phyloP scores from a whole-genome alignment of 2,888 invertebrate species.

The Pyrgus malvae region DNA sequence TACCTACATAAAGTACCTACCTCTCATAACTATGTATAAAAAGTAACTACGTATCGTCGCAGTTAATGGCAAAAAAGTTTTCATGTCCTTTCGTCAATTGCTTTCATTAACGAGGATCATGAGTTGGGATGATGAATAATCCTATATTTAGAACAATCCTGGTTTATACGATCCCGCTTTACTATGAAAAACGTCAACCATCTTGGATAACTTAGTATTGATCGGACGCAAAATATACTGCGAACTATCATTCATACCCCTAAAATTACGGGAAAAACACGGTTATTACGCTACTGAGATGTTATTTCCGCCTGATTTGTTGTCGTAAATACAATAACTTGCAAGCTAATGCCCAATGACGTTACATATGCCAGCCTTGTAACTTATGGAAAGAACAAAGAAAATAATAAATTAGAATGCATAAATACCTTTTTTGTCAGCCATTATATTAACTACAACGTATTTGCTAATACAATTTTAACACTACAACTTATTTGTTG shows the following conservation, averaged over 20 bases:
- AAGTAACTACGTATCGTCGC: no score
- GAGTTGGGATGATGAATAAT: slow-evolving; percentile 33
- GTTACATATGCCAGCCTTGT: slow-evolving; percentile 74
- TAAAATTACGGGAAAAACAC: not conserved
- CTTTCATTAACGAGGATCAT: slow-evolving; percentile 5
- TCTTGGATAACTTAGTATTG: slow-evolving; percentile 64
- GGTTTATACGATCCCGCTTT: slow-evolving; percentile 37
- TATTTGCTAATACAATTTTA: slow-evolving; percentile 52
- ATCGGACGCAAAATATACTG: slow-evolving; percentile 41
- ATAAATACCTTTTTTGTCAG: slow-evolving; percentile 83
- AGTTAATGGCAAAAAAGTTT: no score
- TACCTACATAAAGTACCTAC: no score
- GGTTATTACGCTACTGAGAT: not conserved
- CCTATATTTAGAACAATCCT: slow-evolving; percentile 48
- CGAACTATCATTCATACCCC: not conserved
- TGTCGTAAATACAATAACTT: slow-evolving; percentile 33
- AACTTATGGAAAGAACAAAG: slow-evolving; percentile 64
- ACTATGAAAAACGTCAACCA: slow-evolving; percentile 52
- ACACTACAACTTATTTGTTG: slow-evolving; percentile 45
- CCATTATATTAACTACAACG: slow-evolving; percentile 67
- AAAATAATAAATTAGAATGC: slow-evolving; percentile 50
- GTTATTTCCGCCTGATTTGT: not conserved
- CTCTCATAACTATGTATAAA: no score
- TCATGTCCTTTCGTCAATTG: slow-evolving; percentile 1
- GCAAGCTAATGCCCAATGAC: slow-evolving; percentile 56